A percentile compares a stretch with the other conserved stretches of the same genome.
These are phyloP conservation scores for Sphyrna mokarran DNA, from an alignment of 2,113 vertebrate species.

Conservation along the genomic window DNA sequence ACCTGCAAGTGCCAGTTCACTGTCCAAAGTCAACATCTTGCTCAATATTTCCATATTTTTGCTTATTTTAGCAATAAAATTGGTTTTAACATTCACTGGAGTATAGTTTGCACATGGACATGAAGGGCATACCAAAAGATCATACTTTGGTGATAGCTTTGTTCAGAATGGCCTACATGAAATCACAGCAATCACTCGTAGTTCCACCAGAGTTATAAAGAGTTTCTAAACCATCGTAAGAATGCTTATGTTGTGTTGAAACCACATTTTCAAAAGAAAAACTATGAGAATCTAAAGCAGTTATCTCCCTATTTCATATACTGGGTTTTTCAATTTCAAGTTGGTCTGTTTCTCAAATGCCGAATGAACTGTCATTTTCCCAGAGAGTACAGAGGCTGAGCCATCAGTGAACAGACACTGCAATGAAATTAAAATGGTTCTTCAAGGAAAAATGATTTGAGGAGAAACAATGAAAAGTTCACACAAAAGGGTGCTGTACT, in stretches of 20 bases:
- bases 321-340: background rate
- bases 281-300: background rate
- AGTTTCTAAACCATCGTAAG: background rate
- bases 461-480: background rate
- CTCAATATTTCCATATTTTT: background rate
- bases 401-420: background rate
- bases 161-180: background rate
- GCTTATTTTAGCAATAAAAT: background rate
- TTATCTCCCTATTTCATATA: background rate
- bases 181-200: background rate
- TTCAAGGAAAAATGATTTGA: background rate
- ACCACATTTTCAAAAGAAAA: background rate
- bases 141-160: background rate
- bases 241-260: background rate
- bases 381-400: background rate
- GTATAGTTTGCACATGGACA: background rate
- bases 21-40: background rate
- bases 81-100: background rate
- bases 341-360: constrained; percentile 5
- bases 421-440: background rate
- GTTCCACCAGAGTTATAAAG: background rate
- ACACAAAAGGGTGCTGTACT: background rate
- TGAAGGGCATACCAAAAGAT: background rate
- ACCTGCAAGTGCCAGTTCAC: background rate
- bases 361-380: background rate